Base-by-base conservation (phyloP, 1,140 invertebrate genomes). In the Andrena cerasifolii region DNA sequence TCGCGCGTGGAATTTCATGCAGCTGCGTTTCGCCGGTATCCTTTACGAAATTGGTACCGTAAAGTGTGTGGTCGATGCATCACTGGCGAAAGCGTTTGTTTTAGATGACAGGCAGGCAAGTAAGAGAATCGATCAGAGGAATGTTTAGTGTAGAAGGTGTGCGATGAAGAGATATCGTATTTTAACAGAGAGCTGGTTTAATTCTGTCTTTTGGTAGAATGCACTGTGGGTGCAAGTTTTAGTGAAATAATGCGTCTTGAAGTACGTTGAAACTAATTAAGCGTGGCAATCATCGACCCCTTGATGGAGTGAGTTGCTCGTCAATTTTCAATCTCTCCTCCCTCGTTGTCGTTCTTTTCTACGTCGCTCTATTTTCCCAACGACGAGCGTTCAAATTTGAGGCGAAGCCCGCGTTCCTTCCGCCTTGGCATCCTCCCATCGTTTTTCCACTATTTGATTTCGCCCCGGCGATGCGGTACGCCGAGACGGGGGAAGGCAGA, bases 361-460 rank as follows among this genome's bases (percentile, higher is more conserved):
- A 24, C 33, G 12, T 33, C 26, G 28, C 33, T 63, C 51, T 63
- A 49, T 73, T 53, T 49, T 28, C 31, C 21, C 24, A 6, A 12
- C 18, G 47, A 56, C 28, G 45, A 14, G 12, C 24, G 36, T 66
- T 66, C 62, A 62, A 66, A 56, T 75, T 75, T 49, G 68, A 72
- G 36, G n/a, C 70, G 43, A 49, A 16, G 40, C 21, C 33, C 43
- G 54, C 16, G 36, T 59, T 68, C 26, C 51, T 68, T 68, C 49
- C 63, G 28, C 26, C 21, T n/a, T 18, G 24, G 16, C 18, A 1
- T 54, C 18, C 31, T 53, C 49, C 24, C 18, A 36, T 33, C 45
- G 65, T 24, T 78, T 63, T 56, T 72, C 36, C 59, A 45, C 56
- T 72, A 62, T 45, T 78, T 51, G 56, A 72, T 72, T 73, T 72